Base-by-base conservation (phyloP, 2,888 invertebrate genomes). In the Glyphotaelius pellucidus region DNA sequence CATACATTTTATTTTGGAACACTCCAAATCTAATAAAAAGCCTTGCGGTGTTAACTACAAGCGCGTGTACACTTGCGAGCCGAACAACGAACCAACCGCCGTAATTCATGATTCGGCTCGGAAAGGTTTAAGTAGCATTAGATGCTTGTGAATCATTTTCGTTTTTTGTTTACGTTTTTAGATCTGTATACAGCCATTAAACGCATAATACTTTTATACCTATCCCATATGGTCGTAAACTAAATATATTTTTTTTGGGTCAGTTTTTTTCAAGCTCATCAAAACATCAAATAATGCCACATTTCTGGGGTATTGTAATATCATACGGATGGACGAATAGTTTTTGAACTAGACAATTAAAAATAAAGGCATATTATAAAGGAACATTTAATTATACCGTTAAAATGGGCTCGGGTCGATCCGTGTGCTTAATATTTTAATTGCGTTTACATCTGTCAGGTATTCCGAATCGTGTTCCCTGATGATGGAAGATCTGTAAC, bases 401-500 rank as follows among this genome's bases (percentile, higher is more conserved):
- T 93, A 92, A 92, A 93, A 92, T 90, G 91, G 90, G 89, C 87
- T 91, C 89, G 81, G 87, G 91, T 81, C 47, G 91, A 90, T 84
- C 91, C 87, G 84, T 90, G 91, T 52, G 90, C 89, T 92, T 93
- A 92, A 92, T 93, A 92, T 92, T 93, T 93, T 93, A 93, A 93
- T 93, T 93, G 93, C 92, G 91, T 92, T 90, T 93, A 90, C 93
- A 93, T 93, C 93, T 93, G 93, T 93, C 93, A 92, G 92, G 90
- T 52, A 90, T 91, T 93, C 80, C 47, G 91, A 80, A 38, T 84
- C 90, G 83, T 80, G 85, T 79, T 92, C 91, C 93, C 86, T 80
- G 91, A 91, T 25, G 67, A 67, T 67, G 92, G 90, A 91, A 89
- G 88, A 91, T 89, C 47, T 92, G 90, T 67, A 88, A 42, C 80